Evolutionary conservation across 2,113 vertebrate species (phyloP).

Genomic region (Nycticorax nycticorax): DNA sequence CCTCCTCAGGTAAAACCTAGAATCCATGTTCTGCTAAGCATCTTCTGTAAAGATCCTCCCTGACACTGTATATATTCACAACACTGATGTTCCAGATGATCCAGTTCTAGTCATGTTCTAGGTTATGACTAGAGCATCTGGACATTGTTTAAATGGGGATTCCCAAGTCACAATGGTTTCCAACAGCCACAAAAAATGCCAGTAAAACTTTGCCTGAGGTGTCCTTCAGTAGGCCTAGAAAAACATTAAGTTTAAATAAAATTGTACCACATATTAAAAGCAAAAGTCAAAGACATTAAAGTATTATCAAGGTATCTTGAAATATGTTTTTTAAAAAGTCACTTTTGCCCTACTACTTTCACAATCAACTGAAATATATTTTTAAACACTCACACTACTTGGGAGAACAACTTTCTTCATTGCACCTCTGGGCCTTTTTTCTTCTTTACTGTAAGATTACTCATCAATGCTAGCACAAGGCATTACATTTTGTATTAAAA

Average conservation of each 20-base stretch:
- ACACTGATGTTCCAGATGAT: background rate
- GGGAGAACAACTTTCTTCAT: background rate
- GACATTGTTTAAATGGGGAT: conserved; percentile 31
- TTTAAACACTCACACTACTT: background rate
- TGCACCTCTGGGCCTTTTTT: background rate
- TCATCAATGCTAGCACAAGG: background rate
- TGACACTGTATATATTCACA: background rate
- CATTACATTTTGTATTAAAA: background rate
- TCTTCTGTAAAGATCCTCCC: background rate
- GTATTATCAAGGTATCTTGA: background rate
- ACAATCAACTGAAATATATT: background rate
- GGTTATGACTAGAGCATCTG: background rate
- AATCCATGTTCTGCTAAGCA: background rate
- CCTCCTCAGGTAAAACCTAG: background rate
- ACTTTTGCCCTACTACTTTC: background rate
- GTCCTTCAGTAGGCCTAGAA: conserved; percentile 5
- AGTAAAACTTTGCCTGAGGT: background rate
- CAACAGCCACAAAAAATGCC: conserved; percentile 1
- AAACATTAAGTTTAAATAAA: conserved; percentile 17
- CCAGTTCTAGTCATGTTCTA: background rate
- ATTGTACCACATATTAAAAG: conserved; percentile 1
- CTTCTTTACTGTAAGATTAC: background rate
- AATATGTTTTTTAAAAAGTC: background rate
- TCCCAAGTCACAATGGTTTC: conserved; percentile 38
- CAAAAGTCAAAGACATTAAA: conserved; percentile 4